Evolutionary conservation across 1,140 invertebrate species (phyloP), one percentile per base, ranked within the genome.

Genomic region (Eubasilissa regina): DNA sequence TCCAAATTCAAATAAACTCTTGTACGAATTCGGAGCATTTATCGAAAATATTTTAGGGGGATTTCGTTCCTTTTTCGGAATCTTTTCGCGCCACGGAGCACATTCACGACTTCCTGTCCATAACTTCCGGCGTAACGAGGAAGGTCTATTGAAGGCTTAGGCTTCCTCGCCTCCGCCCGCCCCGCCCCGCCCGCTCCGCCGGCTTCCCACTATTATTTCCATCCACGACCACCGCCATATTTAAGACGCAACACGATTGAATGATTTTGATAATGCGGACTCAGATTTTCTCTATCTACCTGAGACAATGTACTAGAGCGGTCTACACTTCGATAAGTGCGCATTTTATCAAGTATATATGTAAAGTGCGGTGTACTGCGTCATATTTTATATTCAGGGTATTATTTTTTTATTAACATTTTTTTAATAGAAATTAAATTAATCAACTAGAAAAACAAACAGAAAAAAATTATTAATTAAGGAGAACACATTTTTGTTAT

Each of bases 81-180:
- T 79, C 55, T 51, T 73, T 73, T 74, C 68, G 77, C 77, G 70
- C 56, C 58, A 64, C 60, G 70, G 35, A 79, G 77, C 77, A 79
- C 68, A 79, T 79, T 79, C 77, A 74, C 77, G 43, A 74, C 77
- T 79, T 79, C 77, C 77, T 64, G 77, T 79, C 77, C 77, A 64
- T 79, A 79, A 75, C 68, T 79, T 79, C 70, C 68, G 77, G 19
- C 47, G 66, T 51, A 58, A 73, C 51, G 66, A 73, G 53, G 48
- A 70, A 44, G 60, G 58, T 35, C 60, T 70, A 64, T 62, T 70
- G 66, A 53, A 51, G 64, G 64, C 74, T 60, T 12, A 17, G 48
- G 53, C 25, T 35, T 35, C 25, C 25, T 35, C 25, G 25, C 25
- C 25, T 6, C 25, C 25, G 1, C 25, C 25, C 25, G 25, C 1